Evolutionary conservation across 2,888 invertebrate species (phyloP).

Genomic region (Helobdella robusta): DNA sequence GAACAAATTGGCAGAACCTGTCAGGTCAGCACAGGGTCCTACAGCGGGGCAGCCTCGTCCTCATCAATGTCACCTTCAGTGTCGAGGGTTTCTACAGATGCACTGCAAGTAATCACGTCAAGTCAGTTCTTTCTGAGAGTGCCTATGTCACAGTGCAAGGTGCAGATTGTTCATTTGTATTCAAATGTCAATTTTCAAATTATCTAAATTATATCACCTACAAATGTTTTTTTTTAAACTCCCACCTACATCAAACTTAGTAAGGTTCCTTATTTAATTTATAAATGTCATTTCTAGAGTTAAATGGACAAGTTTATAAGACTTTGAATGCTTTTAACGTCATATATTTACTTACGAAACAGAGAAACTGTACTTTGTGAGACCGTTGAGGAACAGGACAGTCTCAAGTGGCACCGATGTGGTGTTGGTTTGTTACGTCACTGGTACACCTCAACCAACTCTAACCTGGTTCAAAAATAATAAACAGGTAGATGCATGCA

Average conservation of each 20-base stretch:
- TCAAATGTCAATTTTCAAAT: too few species aligned
- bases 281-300: neutral
- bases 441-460: slow-evolving; percentile 9
- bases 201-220: too few species aligned
- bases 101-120: neutral
- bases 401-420: slow-evolving; percentile 14
- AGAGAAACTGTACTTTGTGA: slow-evolving; percentile 13
- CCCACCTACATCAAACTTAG: too few species aligned
- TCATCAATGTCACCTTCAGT: neutral
- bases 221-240: too few species aligned
- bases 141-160: slow-evolving; percentile 13
- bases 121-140: neutral
- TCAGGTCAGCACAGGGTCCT: neutral
- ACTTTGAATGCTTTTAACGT: too few species aligned
- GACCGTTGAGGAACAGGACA: neutral
- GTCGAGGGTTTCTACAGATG: slow-evolving; percentile 18
- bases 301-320: neutral
- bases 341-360: neutral
- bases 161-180: too few species aligned
- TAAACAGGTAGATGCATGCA: too few species aligned
- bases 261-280: neutral
- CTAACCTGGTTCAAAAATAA: slow-evolving; percentile 14
- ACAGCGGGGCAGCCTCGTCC: neutral
- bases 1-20: too few species aligned
- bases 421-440: slow-evolving; percentile 14